These are phyloP conservation scores for Cyclura pinguis DNA, from an alignment of 2,797 vertebrate genomes.

Conservation along the genomic window DNA sequence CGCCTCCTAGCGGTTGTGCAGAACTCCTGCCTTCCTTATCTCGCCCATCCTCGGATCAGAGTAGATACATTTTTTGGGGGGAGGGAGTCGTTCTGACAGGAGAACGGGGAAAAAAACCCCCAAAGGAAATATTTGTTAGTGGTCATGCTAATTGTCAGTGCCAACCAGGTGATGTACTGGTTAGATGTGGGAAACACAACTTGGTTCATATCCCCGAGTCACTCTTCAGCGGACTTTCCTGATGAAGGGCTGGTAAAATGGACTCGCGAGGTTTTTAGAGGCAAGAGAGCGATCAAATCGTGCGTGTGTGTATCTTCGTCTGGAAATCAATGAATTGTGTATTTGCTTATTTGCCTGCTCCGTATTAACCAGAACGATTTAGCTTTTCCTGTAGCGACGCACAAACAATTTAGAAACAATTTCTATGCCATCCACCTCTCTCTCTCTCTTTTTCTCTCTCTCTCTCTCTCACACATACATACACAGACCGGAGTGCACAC, in stretches of 20 bases:
- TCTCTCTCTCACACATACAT: no score
- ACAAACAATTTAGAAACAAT: neutral
- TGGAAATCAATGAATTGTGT: neutral
- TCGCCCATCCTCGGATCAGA: no score
- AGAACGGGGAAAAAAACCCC: no score
- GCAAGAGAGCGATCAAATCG: neutral
- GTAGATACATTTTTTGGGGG: no score
- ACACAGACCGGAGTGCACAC: no score
- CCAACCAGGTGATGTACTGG: neutral
- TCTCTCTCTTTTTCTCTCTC: no score
- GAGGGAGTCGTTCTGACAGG: no score
- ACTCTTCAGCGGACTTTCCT: neutral
- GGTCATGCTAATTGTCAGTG: no score
- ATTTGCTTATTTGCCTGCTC: neutral
- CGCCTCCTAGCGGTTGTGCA: slow-evolving; percentile 16
- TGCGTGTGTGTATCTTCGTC: neutral
- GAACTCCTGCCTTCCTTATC: neutral
- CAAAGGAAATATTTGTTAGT: neutral
- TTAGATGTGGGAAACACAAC: neutral
- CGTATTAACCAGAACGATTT: neutral
- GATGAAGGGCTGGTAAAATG: no score
- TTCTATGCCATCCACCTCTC: no score
- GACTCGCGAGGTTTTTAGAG: neutral
- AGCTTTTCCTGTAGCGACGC: neutral
- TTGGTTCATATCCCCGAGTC: neutral